These are phyloP conservation scores for Motacilla alba DNA, from an alignment of 2,113 vertebrate species.

Conservation along the genomic window DNA sequence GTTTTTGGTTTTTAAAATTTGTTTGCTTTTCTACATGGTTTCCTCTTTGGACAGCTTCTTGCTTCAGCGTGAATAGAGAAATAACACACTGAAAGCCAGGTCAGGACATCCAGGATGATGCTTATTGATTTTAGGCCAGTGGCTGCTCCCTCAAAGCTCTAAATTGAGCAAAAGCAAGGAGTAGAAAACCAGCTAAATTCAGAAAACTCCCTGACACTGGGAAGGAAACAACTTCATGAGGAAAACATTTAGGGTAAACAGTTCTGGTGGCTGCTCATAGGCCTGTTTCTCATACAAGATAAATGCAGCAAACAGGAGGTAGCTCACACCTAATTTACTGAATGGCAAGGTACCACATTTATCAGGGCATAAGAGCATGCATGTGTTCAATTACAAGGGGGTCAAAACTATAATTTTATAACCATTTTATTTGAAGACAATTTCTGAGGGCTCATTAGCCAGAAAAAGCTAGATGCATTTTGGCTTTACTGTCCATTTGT, in stretches of 20 bases:
- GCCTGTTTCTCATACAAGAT: neutral
- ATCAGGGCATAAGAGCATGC: neutral
- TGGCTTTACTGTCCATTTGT: neutral
- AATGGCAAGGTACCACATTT: neutral
- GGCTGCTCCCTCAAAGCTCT: neutral
- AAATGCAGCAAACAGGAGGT: neutral
- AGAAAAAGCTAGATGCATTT: neutral
- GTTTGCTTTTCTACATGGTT: neutral
- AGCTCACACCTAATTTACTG: neutral
- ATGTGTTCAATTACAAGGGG: neutral
- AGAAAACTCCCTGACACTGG: neutral
- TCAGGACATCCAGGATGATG: neutral
- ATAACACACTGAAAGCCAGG: neutral
- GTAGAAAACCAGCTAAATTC: neutral
- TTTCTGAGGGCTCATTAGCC: neutral
- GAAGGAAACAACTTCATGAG: neutral
- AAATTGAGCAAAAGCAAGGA: neutral
- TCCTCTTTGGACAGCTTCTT: neutral
- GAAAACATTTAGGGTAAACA: neutral
- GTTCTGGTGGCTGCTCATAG: neutral
- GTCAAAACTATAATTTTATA: neutral
- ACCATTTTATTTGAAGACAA: neutral
- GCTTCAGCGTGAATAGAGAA: neutral
- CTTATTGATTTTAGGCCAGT: neutral
- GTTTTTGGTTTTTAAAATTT: neutral